These are phyloP conservation scores for Proteles cristata DNA, from an alignment of 2,113 vertebrate genomes.

Conservation along the genomic window DNA sequence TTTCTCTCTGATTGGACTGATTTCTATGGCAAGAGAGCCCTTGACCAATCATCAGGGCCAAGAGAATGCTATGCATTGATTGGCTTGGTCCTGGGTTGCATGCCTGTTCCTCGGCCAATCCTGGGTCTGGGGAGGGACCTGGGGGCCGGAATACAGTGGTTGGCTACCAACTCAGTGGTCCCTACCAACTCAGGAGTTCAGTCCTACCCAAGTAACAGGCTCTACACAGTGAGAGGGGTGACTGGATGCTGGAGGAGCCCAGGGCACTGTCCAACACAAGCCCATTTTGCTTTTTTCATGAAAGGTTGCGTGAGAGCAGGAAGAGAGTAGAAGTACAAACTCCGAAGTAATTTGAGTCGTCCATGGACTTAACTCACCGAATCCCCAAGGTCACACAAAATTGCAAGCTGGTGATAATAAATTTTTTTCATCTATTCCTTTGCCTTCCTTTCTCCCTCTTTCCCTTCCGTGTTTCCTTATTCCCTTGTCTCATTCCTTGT, in stretches of 20 bases:
- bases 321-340: not conserved
- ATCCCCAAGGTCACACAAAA: not conserved
- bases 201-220: not conserved
- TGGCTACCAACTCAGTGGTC: not conserved
- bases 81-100: not conserved
- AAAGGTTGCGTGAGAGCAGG: not conserved
- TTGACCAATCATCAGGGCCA: not conserved
- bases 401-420: not conserved
- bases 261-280: not conserved
- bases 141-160: not conserved
- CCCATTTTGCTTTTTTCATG: not conserved
- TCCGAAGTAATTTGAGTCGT: not conserved
- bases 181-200: not conserved
- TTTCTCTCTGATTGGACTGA: slow-evolving; percentile 6
- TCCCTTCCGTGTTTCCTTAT: not conserved
- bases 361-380: not conserved
- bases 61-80: not conserved
- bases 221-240: not conserved
- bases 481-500: not conserved
- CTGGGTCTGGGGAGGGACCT: too few relatives aligned
- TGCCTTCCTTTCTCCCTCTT: not conserved
- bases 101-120: not conserved
- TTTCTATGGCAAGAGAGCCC: not conserved
- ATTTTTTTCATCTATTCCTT: not conserved
- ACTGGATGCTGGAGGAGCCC: not conserved